Conservation (phyloP, 2,888 invertebrate genomes). For the Ephialtes manifestator region DNA sequence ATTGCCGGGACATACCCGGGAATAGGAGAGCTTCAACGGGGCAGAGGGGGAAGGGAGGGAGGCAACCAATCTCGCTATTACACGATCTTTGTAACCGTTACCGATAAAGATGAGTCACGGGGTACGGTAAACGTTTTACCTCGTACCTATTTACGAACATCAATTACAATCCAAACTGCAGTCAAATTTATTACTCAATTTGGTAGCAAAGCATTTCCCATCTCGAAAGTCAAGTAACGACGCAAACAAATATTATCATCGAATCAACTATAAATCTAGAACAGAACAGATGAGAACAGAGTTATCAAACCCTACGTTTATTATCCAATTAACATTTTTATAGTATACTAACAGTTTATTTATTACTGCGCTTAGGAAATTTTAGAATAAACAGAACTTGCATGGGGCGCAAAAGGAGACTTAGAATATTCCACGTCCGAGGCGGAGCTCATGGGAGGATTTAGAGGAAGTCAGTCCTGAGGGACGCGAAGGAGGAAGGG, state of each 20-base stretch:
- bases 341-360: too few species aligned
- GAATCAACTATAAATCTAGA: neutral
- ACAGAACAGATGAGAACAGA: too few species aligned
- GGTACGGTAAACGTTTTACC: slow-evolving; percentile 27
- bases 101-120: slow-evolving; percentile 38
- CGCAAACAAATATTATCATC: neutral
- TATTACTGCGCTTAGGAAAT: too few species aligned
- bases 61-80: slow-evolving; percentile 53
- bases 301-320: too few species aligned
- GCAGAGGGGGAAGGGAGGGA: neutral
- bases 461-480: too few species aligned
- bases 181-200: slow-evolving; percentile 10
- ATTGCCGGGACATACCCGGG: slow-evolving; percentile 16
- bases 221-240: neutral
- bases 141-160: slow-evolving; percentile 12
- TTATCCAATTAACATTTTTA: too few species aligned
- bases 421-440: too few species aligned
- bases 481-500: too few species aligned
- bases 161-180: neutral
- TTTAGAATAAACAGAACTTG: too few species aligned
- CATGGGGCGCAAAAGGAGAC: too few species aligned
- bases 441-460: too few species aligned
- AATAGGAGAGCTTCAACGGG: slow-evolving; percentile 10
- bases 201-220: neutral
- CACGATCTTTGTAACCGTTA: slow-evolving; percentile 52